Evolutionary conservation across 2,797 vertebrate genomes (phyloP).

Genomic region (Lemur catta): DNA sequence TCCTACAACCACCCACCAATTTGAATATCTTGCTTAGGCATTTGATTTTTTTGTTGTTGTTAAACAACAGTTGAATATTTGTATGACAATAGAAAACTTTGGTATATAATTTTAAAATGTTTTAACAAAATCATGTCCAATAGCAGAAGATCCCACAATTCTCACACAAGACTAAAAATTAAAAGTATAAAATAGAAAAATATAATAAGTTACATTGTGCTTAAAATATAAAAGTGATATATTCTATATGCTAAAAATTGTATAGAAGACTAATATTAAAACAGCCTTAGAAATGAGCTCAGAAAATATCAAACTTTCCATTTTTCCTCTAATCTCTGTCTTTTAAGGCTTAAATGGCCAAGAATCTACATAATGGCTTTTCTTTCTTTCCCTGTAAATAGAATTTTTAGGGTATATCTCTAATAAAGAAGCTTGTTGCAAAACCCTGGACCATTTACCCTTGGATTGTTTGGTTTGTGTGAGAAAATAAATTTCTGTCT

Average conservation of each 20-base stretch:
- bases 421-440: not conserved
- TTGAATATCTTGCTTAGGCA: not conserved
- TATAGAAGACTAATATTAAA: not conserved
- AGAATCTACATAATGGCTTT: not conserved
- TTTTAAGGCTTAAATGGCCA: not conserved
- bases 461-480: not conserved
- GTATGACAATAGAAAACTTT: not conserved
- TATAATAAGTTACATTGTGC: not conserved
- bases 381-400: not conserved
- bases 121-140: not conserved
- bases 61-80: not conserved
- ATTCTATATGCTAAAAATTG: not conserved
- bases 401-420: not conserved
- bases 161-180: not conserved
- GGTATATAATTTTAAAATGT: not conserved
- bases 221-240: not conserved
- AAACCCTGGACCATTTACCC: not conserved
- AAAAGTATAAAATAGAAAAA: not conserved
- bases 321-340: not conserved
- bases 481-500: not conserved
- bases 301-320: not conserved
- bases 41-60: not conserved
- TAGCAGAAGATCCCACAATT: not conserved
- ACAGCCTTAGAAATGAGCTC: not conserved
- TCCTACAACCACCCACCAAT: not conserved